phyloP scores from a whole-genome alignment of 2,797 vertebrate species.

The Enoplosus armatus region DNA sequence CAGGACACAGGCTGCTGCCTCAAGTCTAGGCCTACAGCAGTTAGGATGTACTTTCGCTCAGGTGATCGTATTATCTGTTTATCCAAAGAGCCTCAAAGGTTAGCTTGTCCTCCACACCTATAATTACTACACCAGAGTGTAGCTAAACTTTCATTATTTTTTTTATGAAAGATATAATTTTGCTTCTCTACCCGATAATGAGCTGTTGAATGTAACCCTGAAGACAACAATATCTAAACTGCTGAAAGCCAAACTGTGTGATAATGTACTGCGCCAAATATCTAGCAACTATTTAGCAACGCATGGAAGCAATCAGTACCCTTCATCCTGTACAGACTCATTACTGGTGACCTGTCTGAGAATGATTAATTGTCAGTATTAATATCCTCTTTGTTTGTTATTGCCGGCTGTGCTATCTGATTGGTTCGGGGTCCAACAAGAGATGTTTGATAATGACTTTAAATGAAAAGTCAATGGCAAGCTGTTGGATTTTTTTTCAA shows the following conservation, averaged over 20 bases:
- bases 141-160: constrained; percentile 30
- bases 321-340: constrained; percentile 72
- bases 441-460: constrained; percentile 71
- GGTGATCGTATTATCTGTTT: constrained; percentile 68
- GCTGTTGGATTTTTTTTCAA: constrained; percentile 49
- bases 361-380: constrained; percentile 77
- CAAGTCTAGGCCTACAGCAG: constrained; percentile 35
- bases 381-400: constrained; percentile 77
- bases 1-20: constrained; percentile 54
- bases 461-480: constrained; percentile 72
- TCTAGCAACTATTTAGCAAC: constrained; percentile 55
- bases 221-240: constrained; percentile 41
- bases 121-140: constrained; percentile 51
- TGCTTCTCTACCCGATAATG: constrained; percentile 28
- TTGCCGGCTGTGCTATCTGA: constrained; percentile 59
- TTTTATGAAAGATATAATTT: constrained; percentile 39
- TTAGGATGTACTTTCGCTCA: constrained; percentile 50
- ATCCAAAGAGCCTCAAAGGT: constrained; percentile 63
- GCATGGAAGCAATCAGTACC: constrained; percentile 58
- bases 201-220: constrained; percentile 46
- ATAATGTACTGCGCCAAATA: constrained; percentile 51
- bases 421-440: constrained; percentile 66
- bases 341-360: constrained; percentile 73
- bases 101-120: constrained; percentile 43
- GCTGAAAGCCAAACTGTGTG: constrained; percentile 30